Conservation (phyloP, 1,140 invertebrate genomes). For the Heliothis subflexa region DNA sequence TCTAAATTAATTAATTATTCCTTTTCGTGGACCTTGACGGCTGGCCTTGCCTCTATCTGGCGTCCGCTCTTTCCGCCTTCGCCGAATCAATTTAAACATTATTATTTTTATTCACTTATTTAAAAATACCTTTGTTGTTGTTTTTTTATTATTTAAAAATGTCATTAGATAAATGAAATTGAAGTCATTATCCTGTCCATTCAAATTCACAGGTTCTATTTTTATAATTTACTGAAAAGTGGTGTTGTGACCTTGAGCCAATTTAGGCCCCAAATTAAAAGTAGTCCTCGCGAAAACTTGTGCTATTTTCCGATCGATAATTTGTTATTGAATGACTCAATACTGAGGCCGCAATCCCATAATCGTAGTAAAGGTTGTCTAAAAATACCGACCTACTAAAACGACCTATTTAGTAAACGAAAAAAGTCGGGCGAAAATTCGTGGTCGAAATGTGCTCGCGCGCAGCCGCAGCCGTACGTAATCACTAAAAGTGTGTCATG, state of each 20-base stretch:
- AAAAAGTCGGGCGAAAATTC: constrained; percentile 62
- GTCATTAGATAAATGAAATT: not conserved
- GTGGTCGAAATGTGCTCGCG: constrained; percentile 67
- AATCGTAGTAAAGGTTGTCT: constrained; percentile 1
- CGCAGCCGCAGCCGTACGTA: constrained; percentile 69
- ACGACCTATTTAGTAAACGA: constrained; percentile 36
- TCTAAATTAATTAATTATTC: constrained; percentile 61
- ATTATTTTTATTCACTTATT: constrained; percentile 75
- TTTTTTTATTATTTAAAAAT: constrained; percentile 11
- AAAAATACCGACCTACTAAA: constrained; percentile 29
- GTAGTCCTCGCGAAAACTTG: not conserved
- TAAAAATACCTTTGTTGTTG: constrained; percentile 54
- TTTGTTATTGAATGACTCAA: constrained; percentile 13
- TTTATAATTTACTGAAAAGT: not conserved
- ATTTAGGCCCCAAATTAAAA: not conserved
- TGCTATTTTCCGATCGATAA: not conserved
- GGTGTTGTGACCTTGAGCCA: constrained; percentile 3
- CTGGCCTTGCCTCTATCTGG: constrained; percentile 82
- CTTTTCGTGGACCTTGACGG: constrained; percentile 77
- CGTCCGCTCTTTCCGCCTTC: constrained; percentile 85
- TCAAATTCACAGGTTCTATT: not conserved
- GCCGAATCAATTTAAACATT: constrained; percentile 83
- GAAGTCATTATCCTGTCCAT: not conserved
- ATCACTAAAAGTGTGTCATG: constrained; percentile 83
- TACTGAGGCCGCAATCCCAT: constrained; percentile 8